Base-by-base conservation (phyloP, 2,113 vertebrate genomes). In the Carettochelys insculpta region DNA sequence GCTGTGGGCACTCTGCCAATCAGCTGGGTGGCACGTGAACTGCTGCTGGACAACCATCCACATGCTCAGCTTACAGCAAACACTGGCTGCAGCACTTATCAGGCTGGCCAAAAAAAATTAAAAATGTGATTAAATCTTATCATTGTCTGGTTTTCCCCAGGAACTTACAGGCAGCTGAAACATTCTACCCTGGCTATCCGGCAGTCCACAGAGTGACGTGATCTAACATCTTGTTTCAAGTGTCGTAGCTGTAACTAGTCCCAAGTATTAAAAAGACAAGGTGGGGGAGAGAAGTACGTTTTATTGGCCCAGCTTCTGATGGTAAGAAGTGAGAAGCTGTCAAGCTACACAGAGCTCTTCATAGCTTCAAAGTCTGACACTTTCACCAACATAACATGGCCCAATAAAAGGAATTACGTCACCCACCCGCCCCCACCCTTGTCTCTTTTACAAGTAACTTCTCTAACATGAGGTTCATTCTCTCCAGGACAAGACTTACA, bases 61-160 rank as follows among this genome's bases (percentile, higher is more conserved):
- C 11, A 50, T 14, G 11, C 48, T 12, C 48, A 50, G 48, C 48
- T 50, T 50, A 50, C 14, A 50, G 48, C 3, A 14, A 50, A 50
- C 48, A 50, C 48, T 50, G 48, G 14, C n/a, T n/a, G n/a, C n/a
- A n/a, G n/a, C n/a, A n/a, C n/a, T n/a, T n/a, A n/a, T n/a, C n/a
- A n/a, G n/a, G n/a, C n/a, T n/a, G n/a, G n/a, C n/a, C n/a, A n/a
- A n/a, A n/a, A n/a, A n/a, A n/a, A n/a, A n/a, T n/a, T n/a, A n/a
- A n/a, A n/a, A n/a, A n/a, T n/a, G n/a, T n/a, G n/a, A n/a, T n/a
- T n/a, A n/a, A n/a, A n/a, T n/a, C n/a, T n/a, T n/a, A n/a, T n/a
- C 48, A 80, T 43, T 7, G 52, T 38, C 22, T 41, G 5, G 41
- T 0, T 50, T 1, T 27, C 76, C 41, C 1, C 24, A 1, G 0